Percentiles rank a stretch among this genome's conserved stretches.
These are phyloP conservation scores for Cathartes aura DNA, from an alignment of 2,113 vertebrate genomes.

Conservation along the genomic window DNA sequence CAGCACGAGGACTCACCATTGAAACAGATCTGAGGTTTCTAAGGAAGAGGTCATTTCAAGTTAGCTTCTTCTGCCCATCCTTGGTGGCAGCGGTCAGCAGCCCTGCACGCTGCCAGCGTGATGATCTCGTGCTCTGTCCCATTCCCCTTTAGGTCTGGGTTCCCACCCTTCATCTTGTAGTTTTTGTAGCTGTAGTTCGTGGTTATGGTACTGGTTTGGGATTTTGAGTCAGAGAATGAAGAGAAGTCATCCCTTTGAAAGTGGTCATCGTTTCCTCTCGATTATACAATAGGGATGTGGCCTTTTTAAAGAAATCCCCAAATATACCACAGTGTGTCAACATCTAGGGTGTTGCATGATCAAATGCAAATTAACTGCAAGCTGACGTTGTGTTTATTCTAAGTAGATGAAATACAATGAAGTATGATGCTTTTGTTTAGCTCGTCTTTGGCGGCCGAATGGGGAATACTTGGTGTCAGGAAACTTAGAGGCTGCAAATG, in stretches of 20 bases:
- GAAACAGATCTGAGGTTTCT: not conserved
- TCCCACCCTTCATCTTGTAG: not conserved
- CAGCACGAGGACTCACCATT: rapidly evolving
- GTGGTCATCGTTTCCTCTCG: not conserved
- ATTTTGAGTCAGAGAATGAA: not conserved
- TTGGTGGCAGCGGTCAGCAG: not conserved
- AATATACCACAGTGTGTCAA: not conserved
- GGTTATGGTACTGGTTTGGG: not conserved
- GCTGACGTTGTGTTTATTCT: not conserved
- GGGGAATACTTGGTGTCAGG: not conserved
- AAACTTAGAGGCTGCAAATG: not conserved
- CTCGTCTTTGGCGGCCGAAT: not conserved
- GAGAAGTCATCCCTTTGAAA: not conserved
- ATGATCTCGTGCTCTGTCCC: not conserved
- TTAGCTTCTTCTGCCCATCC: not conserved
- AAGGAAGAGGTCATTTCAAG: not conserved
- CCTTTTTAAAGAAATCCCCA: not conserved
- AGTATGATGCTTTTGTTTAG: not conserved
- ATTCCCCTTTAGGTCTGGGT: not conserved
- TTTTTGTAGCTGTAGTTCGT: not conserved
- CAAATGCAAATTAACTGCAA: not conserved
- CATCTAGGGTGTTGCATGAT: not conserved
- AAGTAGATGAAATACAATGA: not conserved
- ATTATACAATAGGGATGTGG: not conserved
- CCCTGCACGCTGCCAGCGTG: rapidly evolving